Conservation (phyloP, 2,113 vertebrate genomes). For the Romanogobio albipinnatus region DNA sequence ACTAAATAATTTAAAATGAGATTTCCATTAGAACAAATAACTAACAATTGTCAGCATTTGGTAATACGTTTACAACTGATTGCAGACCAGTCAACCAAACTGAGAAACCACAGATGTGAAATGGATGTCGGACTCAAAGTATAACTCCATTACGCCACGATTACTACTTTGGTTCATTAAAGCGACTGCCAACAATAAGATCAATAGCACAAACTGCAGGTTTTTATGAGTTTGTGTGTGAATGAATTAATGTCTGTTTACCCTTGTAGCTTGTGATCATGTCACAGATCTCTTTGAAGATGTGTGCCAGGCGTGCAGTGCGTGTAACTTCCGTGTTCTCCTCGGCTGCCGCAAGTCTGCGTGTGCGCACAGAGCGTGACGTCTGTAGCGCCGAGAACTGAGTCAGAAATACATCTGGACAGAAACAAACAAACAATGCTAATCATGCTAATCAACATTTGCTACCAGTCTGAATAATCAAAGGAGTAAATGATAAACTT, state of each 20-base stretch:
- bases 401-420: constrained; percentile 96
- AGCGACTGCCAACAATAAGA: not conserved
- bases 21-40: not conserved
- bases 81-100: not conserved
- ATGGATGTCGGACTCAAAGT: not conserved
- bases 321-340: constrained; percentile 96
- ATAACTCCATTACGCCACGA: not conserved
- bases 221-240: not conserved
- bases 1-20: constrained; percentile 1
- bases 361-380: constrained; percentile 90
- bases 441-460: not conserved
- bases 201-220: not conserved
- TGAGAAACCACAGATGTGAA: not conserved
- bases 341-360: constrained; percentile 91
- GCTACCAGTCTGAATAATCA: not conserved
- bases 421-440: constrained; percentile 26
- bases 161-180: not conserved
- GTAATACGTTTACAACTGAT: not conserved
- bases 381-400: constrained; percentile 99
- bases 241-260: constrained; percentile 59
- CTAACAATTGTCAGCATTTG: not conserved
- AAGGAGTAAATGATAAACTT: not conserved
- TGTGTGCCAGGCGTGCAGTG: constrained; percentile 94
- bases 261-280: constrained; percentile 97
- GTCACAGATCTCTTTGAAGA: constrained; percentile 99